Base-by-base conservation (phyloP, 2,797 vertebrate genomes). In the Ficedula albicollis region DNA sequence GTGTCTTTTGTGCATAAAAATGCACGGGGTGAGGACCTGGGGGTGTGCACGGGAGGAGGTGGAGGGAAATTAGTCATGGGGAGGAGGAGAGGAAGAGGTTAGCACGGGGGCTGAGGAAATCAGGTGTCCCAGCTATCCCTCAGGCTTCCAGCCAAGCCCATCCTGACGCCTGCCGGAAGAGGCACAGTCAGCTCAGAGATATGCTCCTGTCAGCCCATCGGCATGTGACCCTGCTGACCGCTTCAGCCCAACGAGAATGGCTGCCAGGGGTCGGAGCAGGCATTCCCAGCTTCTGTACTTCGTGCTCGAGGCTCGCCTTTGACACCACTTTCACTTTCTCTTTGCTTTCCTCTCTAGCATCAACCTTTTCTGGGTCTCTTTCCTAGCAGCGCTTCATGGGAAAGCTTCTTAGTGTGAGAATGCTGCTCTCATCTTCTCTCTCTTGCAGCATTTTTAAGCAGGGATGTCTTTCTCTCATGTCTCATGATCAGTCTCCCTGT, bases 21-120 rank as follows among this genome's bases (percentile, higher is more conserved):
- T 36, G 82, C 39, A 59, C 1, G 0, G 64, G 68, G 68, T 67
- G 38, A 92, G 93, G 84, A 89, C 74, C 86, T 29, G 25, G 38
- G 80, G 44, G 36, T 3, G 36, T 30, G 68, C 1, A 58, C 67
- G 85, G 68, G 90, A 92, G 69, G 62, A 82, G 84, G 68, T 34
- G 34, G 81, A 60, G 84, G 88, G 82, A 92, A 92, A 78, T 95
- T 96, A 93, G 62, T 96, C 94, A 97, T 69, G 23, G 69, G 75
- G 81, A 94, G 94, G 86, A 90, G 83, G 84, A 93, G 87, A 91
- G 94, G 85, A 95, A 95, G 92, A 95, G 90, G 86, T 90, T 95
- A 89, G 82, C 4, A 13, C 0, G 15, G 60, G 82, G 89, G 72
- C 1, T 67, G 64, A 83, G 78, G 94, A 90, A 89, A 87, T 91